These are phyloP conservation scores for Drosophila seclusa DNA, from an alignment of 2,888 invertebrate species.

Conservation along the genomic window DNA sequence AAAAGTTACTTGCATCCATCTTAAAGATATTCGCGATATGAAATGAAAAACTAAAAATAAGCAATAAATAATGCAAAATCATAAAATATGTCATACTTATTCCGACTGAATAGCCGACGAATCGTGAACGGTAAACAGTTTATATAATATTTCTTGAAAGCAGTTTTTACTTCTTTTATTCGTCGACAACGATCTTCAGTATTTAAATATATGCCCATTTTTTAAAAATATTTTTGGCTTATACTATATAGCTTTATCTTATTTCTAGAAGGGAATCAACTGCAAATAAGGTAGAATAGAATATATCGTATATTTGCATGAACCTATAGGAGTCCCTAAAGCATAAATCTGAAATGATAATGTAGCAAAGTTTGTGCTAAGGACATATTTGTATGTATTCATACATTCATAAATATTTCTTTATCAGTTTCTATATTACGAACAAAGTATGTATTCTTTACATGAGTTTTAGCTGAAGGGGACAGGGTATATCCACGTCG, in stretches of 20 bases:
- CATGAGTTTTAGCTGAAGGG: background rate
- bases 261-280: background rate
- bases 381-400: background rate
- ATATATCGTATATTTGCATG: fast-evolving
- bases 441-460: background rate
- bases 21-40: background rate
- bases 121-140: background rate
- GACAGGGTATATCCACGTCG: background rate
- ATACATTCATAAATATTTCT: background rate
- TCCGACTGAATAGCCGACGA: background rate
- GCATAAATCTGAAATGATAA: background rate
- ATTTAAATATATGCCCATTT: background rate
- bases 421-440: background rate
- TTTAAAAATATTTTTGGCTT: background rate
- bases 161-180: background rate
- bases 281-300: too few relatives aligned
- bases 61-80: background rate
- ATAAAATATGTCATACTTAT: background rate
- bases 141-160: too few relatives aligned
- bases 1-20: background rate
- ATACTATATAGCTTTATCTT: background rate
- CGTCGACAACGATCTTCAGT: background rate
- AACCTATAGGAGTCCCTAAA: background rate
- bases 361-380: background rate
- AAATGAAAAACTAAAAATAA: background rate